These are phyloP conservation scores for Lophius piscatorius DNA, from an alignment of 2,113 vertebrate species.

Conservation along the genomic window DNA sequence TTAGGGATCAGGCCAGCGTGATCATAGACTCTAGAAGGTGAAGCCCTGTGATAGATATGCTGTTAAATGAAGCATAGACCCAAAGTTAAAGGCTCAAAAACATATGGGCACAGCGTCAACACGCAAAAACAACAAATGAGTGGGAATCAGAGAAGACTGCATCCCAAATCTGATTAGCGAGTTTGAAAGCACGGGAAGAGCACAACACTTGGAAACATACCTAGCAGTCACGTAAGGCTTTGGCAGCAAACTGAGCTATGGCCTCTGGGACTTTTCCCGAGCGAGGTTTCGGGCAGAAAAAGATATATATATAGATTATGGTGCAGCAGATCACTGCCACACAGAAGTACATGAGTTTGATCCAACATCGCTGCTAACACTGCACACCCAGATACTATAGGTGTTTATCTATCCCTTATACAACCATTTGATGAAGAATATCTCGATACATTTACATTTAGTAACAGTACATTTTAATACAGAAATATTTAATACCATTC, in stretches of 20 bases:
- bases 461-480: too few relatives aligned
- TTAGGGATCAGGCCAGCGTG: too few relatives aligned
- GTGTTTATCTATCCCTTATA: too few relatives aligned
- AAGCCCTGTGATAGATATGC: background rate
- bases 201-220: slow-evolving; percentile 8
- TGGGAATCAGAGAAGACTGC: background rate
- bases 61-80: background rate
- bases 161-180: slow-evolving; percentile 11
- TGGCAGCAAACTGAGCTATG: slow-evolving; percentile 37
- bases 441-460: too few relatives aligned
- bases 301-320: slow-evolving; percentile 29
- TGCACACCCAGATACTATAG: too few relatives aligned
- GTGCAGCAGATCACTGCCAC: slow-evolving; percentile 26
- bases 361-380: background rate
- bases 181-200: slow-evolving; percentile 16
- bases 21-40: background rate
- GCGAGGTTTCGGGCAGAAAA: slow-evolving; percentile 26
- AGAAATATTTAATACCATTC: too few relatives aligned
- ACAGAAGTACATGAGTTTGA: slow-evolving; percentile 17
- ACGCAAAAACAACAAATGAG: background rate
- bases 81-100: background rate
- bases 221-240: slow-evolving; percentile 33
- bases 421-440: too few relatives aligned
- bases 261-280: slow-evolving; percentile 45
- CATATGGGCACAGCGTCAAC: background rate